These are phyloP conservation scores for Pollenia angustigena DNA, from an alignment of 2,888 invertebrate genomes.

Conservation along the genomic window DNA sequence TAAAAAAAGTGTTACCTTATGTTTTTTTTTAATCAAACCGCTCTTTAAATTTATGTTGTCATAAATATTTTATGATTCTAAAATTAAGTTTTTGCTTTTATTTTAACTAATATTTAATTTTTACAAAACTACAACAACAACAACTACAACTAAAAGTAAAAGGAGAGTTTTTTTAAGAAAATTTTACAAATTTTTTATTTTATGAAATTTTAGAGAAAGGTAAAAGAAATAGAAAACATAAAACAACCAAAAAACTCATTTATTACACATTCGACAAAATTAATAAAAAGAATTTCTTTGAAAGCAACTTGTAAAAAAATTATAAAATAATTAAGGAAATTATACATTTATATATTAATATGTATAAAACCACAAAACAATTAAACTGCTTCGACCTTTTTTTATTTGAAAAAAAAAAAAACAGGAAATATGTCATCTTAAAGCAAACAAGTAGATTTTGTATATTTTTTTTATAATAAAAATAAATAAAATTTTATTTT, in stretches of 20 bases:
- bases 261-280: conserved; percentile 54
- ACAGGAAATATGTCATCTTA: conserved; percentile 48
- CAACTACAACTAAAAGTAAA: conserved; percentile 51
- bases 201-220: conserved; percentile 48
- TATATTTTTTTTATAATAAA: conserved; percentile 61
- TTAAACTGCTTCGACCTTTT: conserved; percentile 38
- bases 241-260: conserved; percentile 27
- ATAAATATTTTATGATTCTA: conserved; percentile 69
- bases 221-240: neutral
- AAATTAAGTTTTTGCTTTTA: conserved; percentile 63
- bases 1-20: conserved; percentile 67
- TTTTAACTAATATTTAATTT: conserved; percentile 60
- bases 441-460: conserved; percentile 57
- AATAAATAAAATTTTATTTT: conserved; percentile 62
- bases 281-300: conserved; percentile 10
- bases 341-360: conserved; percentile 64
- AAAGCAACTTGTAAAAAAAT: conserved; percentile 47
- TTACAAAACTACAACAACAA: conserved; percentile 51
- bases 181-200: conserved; percentile 49
- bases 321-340: conserved; percentile 43
- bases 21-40: conserved; percentile 58
- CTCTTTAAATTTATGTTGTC: conserved; percentile 68
- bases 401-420: conserved; percentile 31
- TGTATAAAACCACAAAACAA: conserved; percentile 36
- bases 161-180: conserved; percentile 61